These are phyloP conservation scores for Drosophila burlai DNA, from an alignment of 1,140 invertebrate genomes.

Conservation along the genomic window DNA sequence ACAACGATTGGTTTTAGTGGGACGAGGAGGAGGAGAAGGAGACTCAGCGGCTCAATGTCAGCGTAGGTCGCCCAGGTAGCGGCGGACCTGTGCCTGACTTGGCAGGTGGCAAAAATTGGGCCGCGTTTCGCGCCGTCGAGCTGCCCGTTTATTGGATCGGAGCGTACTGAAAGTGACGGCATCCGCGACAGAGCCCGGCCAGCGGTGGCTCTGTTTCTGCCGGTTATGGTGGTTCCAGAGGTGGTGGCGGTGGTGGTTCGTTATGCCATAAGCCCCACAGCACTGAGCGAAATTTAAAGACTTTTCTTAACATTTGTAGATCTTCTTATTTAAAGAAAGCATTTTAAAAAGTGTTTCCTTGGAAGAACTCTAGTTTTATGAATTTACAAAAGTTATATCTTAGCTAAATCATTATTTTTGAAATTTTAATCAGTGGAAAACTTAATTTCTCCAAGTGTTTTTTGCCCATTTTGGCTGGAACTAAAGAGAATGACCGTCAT, in stretches of 20 bases:
- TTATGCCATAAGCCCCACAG: slow-evolving; percentile 69
- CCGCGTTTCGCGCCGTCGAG: slow-evolving; percentile 28
- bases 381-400: no score
- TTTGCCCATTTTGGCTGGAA: background rate
- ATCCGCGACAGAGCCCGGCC: slow-evolving; percentile 43
- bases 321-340: background rate
- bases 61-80: slow-evolving; percentile 44
- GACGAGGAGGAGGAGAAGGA: background rate
- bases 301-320: background rate
- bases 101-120: slow-evolving; percentile 26
- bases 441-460: background rate
- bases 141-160: slow-evolving; percentile 37
- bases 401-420: background rate
- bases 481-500: slow-evolving; percentile 8
- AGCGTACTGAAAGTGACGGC: slow-evolving; percentile 74
- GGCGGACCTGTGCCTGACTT: background rate
- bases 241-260: slow-evolving; percentile 49
- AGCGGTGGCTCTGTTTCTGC: slow-evolving; percentile 8
- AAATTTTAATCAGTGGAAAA: fast-evolving
- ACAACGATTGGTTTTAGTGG: slow-evolving; percentile 28
- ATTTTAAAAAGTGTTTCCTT: background rate
- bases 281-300: background rate
- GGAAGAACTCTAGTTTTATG: background rate
- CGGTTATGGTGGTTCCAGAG: slow-evolving; percentile 1
- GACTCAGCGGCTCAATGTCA: slow-evolving; percentile 40